phyloP scores from a whole-genome alignment of 2,797 vertebrate species.

The Phrynocephalus vlangalii region DNA sequence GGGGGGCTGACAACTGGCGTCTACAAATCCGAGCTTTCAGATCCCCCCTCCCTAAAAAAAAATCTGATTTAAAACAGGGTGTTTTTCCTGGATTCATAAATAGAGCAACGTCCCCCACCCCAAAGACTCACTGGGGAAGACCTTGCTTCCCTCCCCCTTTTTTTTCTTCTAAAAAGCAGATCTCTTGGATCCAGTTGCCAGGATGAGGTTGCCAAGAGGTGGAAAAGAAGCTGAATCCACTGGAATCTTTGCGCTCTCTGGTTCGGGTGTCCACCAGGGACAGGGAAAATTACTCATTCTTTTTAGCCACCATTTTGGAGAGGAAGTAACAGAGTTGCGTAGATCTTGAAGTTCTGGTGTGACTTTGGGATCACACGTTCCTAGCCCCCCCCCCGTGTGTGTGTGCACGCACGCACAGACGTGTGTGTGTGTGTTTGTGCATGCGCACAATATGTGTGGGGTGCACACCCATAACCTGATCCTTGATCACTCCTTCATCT shows the following conservation, averaged over 20 bases:
- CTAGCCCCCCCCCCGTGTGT: background rate
- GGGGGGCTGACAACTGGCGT: too few species aligned
- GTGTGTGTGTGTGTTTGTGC: too few species aligned
- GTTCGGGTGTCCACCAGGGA: background rate
- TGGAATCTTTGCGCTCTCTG: background rate
- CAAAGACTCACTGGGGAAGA: too few species aligned
- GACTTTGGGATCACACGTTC: background rate
- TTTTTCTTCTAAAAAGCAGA: background rate
- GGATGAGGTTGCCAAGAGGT: background rate
- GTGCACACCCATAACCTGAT: background rate
- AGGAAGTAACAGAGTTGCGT: background rate
- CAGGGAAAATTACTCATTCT: background rate
- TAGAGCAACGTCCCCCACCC: too few species aligned
- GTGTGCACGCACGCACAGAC: background rate
- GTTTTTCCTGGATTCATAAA: background rate
- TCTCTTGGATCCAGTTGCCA: background rate
- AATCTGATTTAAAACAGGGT: too few species aligned
- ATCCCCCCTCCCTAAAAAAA: background rate
- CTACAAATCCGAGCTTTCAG: too few species aligned
- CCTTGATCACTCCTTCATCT: background rate
- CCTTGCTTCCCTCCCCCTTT: background rate
- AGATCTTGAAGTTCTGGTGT: too few species aligned
- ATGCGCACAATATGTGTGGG: background rate
- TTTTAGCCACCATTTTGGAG: slow-evolving; percentile 11
- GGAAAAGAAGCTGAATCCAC: too few species aligned